These are phyloP conservation scores for Eupithecia subumbrata DNA, from an alignment of 2,888 invertebrate species.

Conservation along the genomic window DNA sequence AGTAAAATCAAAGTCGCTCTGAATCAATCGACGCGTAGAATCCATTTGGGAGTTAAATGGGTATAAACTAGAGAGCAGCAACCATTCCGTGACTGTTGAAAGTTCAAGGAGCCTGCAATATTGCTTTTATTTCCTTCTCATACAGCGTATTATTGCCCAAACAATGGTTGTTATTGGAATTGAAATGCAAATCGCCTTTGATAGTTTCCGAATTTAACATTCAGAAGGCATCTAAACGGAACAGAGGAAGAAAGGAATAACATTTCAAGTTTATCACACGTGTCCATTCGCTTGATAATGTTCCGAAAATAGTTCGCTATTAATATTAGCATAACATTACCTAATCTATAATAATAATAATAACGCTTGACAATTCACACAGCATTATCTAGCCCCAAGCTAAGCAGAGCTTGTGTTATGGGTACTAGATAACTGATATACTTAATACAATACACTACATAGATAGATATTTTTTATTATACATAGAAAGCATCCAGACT, in stretches of 20 bases:
- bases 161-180: conserved; percentile 41
- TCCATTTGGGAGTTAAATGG: conserved; percentile 40
- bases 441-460: too few species aligned
- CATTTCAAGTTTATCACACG: background rate
- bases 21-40: conserved; percentile 35
- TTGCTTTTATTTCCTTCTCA: conserved; percentile 60
- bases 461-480: too few species aligned
- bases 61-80: conserved; percentile 54
- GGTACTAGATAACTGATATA: too few species aligned
- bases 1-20: conserved; percentile 15
- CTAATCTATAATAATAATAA: too few species aligned
- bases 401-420: too few species aligned
- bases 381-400: too few species aligned
- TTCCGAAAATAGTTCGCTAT: background rate
- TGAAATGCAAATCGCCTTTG: conserved; percentile 20
- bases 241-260: background rate
- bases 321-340: background rate
- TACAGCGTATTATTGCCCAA: conserved; percentile 49
- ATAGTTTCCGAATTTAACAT: conserved; percentile 18
- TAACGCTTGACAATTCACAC: too few species aligned
- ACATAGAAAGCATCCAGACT: too few species aligned
- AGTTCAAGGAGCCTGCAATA: conserved; percentile 67
- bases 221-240: background rate
- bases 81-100: conserved; percentile 61
- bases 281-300: background rate